Conservation (phyloP, 2,797 vertebrate genomes). For the Lepidocolaptes lacrymiger region DNA sequence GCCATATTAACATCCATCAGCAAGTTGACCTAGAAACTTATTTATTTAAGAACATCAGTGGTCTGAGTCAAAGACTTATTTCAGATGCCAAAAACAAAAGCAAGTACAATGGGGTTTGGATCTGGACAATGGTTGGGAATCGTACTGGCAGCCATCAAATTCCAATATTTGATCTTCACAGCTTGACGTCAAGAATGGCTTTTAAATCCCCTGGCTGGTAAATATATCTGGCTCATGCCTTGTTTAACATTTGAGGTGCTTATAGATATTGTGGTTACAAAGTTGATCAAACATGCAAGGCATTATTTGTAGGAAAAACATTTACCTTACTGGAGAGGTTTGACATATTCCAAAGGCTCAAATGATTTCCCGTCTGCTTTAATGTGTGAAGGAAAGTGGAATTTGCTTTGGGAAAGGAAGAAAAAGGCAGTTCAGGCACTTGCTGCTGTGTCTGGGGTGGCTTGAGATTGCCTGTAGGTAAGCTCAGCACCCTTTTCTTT, state of each 20-base stretch:
- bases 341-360: constrained; percentile 32
- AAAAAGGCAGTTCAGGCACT: background rate
- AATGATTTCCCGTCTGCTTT: constrained; percentile 47
- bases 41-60: constrained; percentile 69
- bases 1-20: constrained; percentile 22
- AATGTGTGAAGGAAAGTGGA: background rate
- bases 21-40: constrained; percentile 69
- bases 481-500: background rate
- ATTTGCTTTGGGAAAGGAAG: background rate
- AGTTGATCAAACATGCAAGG: constrained; percentile 45
- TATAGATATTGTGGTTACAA: constrained; percentile 64
- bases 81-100: constrained; percentile 71
- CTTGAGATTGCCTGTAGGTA: background rate
- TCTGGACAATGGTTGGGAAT: constrained; percentile 70
- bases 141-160: constrained; percentile 58
- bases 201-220: constrained; percentile 73
- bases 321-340: constrained; percentile 46
- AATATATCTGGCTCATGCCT: constrained; percentile 64
- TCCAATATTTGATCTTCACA: constrained; percentile 74
- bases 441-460: background rate
- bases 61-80: constrained; percentile 54
- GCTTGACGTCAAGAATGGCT: constrained; percentile 76
- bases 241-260: constrained; percentile 56
- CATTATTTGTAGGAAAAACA: constrained; percentile 62
- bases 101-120: constrained; percentile 72